Evolutionary conservation across 1,140 invertebrate genomes (phyloP).

Genomic region (Brachionus manjavacas): DNA sequence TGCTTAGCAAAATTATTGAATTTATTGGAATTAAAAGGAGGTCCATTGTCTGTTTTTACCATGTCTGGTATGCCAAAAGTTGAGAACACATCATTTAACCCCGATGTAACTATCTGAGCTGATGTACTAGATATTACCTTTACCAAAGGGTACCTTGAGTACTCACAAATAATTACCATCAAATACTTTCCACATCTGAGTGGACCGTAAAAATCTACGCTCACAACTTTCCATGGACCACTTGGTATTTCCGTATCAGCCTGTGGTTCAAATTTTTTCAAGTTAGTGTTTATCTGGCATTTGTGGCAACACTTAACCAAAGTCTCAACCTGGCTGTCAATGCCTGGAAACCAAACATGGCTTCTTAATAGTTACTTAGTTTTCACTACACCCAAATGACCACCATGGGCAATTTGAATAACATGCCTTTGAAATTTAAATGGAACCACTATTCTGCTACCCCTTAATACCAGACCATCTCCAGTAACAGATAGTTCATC

Average conservation of each 20-base stretch:
- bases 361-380: constrained; percentile 45
- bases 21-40: constrained; percentile 43
- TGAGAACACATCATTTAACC: constrained; percentile 44
- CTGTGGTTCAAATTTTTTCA: constrained; percentile 45
- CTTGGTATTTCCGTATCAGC: constrained; percentile 45
- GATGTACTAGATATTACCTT: constrained; percentile 44
- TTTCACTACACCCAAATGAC: constrained; percentile 45
- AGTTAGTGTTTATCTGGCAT: constrained; percentile 45
- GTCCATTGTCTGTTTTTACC: constrained; percentile 45
- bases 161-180: constrained; percentile 49
- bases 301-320: constrained; percentile 44
- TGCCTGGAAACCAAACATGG: constrained; percentile 45
- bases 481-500: background rate
- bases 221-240: constrained; percentile 46
- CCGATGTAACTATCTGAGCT: constrained; percentile 40
- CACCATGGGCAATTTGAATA: constrained; percentile 44
- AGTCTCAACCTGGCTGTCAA: constrained; percentile 44
- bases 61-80: constrained; percentile 43
- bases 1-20: constrained; percentile 43
- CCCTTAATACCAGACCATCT: constrained; percentile 41
- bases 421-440: constrained; percentile 38
- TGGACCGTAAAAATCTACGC: constrained; percentile 49
- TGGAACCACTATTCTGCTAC: constrained; percentile 44
- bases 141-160: constrained; percentile 48
- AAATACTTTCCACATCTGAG: constrained; percentile 46